Evolutionary conservation across 2,888 invertebrate species (phyloP).

Genomic region (Xanthia icteritia): DNA sequence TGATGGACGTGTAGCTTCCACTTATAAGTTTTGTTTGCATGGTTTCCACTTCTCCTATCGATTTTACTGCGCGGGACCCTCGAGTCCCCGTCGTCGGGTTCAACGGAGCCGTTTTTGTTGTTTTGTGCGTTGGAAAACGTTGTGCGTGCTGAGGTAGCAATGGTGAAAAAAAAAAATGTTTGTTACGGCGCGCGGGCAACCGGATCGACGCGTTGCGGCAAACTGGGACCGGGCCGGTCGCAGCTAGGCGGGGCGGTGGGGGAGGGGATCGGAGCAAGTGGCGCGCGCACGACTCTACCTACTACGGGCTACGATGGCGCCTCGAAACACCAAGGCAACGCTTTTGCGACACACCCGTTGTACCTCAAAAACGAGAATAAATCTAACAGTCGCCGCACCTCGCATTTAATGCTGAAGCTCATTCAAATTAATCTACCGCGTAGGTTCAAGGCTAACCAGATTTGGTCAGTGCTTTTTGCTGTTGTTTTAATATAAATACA

Average conservation of each 20-base stretch:
- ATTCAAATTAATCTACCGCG: slow-evolving; percentile 76
- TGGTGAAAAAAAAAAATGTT: slow-evolving; percentile 73
- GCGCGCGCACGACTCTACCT: slow-evolving; percentile 89
- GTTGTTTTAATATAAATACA: slow-evolving; percentile 69
- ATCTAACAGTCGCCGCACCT: slow-evolving; percentile 79
- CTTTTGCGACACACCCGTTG: slow-evolving; percentile 88
- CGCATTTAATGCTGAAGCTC: slow-evolving; percentile 74
- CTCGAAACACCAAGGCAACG: slow-evolving; percentile 87
- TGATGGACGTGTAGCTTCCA: slow-evolving; percentile 92
- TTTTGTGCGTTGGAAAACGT: slow-evolving; percentile 75
- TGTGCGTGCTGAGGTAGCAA: slow-evolving; percentile 81
- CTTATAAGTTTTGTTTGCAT: slow-evolving; percentile 91
- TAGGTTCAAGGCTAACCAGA: slow-evolving; percentile 85
- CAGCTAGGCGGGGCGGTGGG: slow-evolving; percentile 78
- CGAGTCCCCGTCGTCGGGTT: slow-evolving; percentile 80
- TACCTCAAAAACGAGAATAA: slow-evolving; percentile 81
- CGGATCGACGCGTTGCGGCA: slow-evolving; percentile 89
- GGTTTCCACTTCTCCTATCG: slow-evolving; percentile 81
- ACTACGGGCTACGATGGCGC: slow-evolving; percentile 88
- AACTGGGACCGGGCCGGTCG: slow-evolving; percentile 87
- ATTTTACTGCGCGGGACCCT: slow-evolving; percentile 78
- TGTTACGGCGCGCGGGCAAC: slow-evolving; percentile 83
- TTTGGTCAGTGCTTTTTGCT: slow-evolving; percentile 73
- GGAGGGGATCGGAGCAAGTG: slow-evolving; percentile 82
- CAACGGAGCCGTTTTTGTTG: slow-evolving; percentile 82